phyloP scores from a whole-genome alignment of 2,113 vertebrate genomes.

The Natator depressus region DNA sequence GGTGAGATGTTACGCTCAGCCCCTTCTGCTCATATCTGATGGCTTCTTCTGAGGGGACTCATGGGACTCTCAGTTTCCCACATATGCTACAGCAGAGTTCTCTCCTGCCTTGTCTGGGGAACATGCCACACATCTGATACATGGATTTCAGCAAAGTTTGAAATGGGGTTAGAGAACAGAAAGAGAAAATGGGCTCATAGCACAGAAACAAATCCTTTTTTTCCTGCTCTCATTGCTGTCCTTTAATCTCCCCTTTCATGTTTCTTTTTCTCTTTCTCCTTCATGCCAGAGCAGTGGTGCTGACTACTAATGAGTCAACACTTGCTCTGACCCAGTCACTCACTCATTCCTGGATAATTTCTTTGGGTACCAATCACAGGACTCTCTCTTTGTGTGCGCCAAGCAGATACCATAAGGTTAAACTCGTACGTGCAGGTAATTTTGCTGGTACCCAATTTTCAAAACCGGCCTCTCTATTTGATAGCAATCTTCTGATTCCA shows the following conservation, averaged over 20 bases:
- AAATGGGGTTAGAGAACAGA: conserved; percentile 1
- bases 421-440: background rate
- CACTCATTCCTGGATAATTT: conserved; percentile 10
- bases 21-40: background rate
- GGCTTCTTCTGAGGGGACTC: background rate
- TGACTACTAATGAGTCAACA: conserved; percentile 40
- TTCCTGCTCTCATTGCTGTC: background rate
- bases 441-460: conserved; percentile 34
- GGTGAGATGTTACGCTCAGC: background rate
- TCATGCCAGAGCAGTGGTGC: background rate
- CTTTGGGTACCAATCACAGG: background rate
- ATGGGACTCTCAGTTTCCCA: background rate
- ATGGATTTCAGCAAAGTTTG: background rate
- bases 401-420: conserved; percentile 14
- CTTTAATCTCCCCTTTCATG: conserved; percentile 60
- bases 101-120: conserved; percentile 10
- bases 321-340: background rate
- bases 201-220: conserved; percentile 33
- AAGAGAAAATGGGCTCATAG: conserved; percentile 27
- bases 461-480: conserved; percentile 3
- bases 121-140: background rate
- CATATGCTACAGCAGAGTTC: background rate
- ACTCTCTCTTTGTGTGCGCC: background rate
- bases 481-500: conserved; percentile 25
- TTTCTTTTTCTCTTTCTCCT: conserved; percentile 31